Base-by-base conservation (phyloP, 2,113 vertebrate species). In the Nerophis ophidion region DNA sequence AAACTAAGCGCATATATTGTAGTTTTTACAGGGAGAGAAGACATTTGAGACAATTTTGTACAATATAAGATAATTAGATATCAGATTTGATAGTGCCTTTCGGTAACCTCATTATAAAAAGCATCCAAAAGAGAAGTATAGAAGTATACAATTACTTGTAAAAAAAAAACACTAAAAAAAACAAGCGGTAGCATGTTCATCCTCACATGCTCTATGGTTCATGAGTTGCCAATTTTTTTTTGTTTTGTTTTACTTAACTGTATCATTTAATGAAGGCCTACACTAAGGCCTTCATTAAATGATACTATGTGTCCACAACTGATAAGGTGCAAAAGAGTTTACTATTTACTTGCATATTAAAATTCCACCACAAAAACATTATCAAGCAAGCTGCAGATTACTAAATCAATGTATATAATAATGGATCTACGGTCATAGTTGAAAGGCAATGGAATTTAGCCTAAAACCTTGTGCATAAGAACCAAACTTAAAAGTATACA, bases 271-370 rank as follows among this genome's bases (percentile, higher is more conserved):
- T 40, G 8, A 8, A 9, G 8, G 38, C 12, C 40, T 44, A 1
- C 9, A 44, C 2, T 44, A 54, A 68, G 60, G 3, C 53, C 19
- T 73, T 48, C 33, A 51, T 46, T 70, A n/a, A n/a, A n/a, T n/a
- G n/a, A n/a, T n/a, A 50, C 60, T 72, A 40, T 59, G 65, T 72
- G 63, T 55, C 15, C 7, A 14, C 42, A 34, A 70, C 2, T 60
- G 10, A 44, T 48, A 9, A 57, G 73, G 66, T 78, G 74, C 59
- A 80, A 80, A 64, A 53, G 54, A 66, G 35, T 57, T 6, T 65
- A 63, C 69, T 63, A 46, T 57, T 26, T 42, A 64, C 52, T 63
- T 57, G 66, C 9, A 72, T 68, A 70, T 52, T 56, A 68, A n/a
- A 65, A 70, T 60, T 33, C n/a, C 10, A 57, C 52, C 59, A 33